Base-by-base conservation (phyloP, 1,140 invertebrate genomes). In the Oscheius sp. region DNA sequence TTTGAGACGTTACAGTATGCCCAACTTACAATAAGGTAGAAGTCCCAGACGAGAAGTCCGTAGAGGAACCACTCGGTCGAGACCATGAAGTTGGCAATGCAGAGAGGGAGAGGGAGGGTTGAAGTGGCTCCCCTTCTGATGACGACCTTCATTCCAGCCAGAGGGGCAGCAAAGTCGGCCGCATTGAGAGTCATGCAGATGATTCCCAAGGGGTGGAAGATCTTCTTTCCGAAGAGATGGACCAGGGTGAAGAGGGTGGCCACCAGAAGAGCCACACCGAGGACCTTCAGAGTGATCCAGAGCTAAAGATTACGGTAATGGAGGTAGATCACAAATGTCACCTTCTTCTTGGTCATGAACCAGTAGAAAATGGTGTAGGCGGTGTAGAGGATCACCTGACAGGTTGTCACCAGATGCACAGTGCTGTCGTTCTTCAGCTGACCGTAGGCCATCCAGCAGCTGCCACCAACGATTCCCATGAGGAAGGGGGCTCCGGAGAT, bases 271-370 rank as follows among this genome's bases (percentile, higher is more conserved):
- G 81, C 28, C 3, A 83, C 69, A 28, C 71, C 72, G 26, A 71
- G 42, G 31, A 83, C 74, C 74, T 85, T 79, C 55, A 83, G 42
- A 23, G 74, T 45, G 66, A 83, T 85, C 83, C 80, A 82, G 23
- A 83, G 65, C 79, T 79, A 28, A 66, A 82, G 69, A 38, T n/a
- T 18, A 74, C n/a, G 7, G n/a, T n/a, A 7, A 18, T 66, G 10
- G 45, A 45, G 0, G 32, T 18, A n/a, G n/a, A 31, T 7, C 18
- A 29, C 29, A 15, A 68, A 35, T 35, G 36, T 52, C 63, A 79
- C 78, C 79, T 83, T 83, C 68, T 84, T 84, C 64, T 84, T 83
- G 46, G 81, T 79, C 81, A 83, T 83, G 70, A 78, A 81, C 68
- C 79, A 83, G 65, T 85, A 83, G 75, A 83, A 83, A 20, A 83